phyloP scores from a whole-genome alignment of 2,888 invertebrate species.

The Petrolisthes cinctipes region DNA sequence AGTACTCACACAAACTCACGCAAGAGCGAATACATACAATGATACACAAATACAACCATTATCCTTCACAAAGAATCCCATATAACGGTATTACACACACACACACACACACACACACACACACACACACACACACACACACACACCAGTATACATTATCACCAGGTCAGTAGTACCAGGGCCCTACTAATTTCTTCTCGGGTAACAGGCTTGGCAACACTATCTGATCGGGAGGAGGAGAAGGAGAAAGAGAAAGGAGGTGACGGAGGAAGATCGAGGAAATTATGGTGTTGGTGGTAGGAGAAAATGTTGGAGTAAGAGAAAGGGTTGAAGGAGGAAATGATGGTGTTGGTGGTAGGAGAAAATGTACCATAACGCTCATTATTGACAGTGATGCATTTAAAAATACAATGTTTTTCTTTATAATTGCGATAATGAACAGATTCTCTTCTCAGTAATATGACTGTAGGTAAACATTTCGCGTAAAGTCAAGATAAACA shows the following conservation, averaged over 20 bases:
- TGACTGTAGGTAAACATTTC: too few species aligned
- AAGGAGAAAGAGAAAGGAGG: not conserved
- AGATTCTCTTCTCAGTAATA: too few species aligned
- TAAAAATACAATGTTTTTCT: too few species aligned
- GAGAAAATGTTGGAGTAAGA: not conserved
- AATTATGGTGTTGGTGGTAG: not conserved
- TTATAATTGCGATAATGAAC: too few species aligned
- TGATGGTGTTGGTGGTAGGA: not conserved
- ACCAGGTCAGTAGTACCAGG: not conserved
- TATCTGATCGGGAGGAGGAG: not conserved
- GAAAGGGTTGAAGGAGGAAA: not conserved
- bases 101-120: slow-evolving; percentile 7
- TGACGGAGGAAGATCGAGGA: not conserved
- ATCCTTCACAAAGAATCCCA: too few species aligned
- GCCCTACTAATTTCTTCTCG: not conserved
- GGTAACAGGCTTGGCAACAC: not conserved
- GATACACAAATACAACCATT: too few species aligned
- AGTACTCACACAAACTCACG: too few species aligned
- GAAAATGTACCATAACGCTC: not conserved
- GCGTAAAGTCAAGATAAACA: too few species aligned
- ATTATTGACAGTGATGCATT: too few species aligned
- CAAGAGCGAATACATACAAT: too few species aligned
- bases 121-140: slow-evolving; percentile 7
- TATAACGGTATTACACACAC: not conserved
- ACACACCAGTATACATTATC: not conserved